Percentiles rank a stretch among this genome's conserved stretches.
phyloP scores from a whole-genome alignment of 2,113 vertebrate species.

The Prionailurus viverrinus region DNA sequence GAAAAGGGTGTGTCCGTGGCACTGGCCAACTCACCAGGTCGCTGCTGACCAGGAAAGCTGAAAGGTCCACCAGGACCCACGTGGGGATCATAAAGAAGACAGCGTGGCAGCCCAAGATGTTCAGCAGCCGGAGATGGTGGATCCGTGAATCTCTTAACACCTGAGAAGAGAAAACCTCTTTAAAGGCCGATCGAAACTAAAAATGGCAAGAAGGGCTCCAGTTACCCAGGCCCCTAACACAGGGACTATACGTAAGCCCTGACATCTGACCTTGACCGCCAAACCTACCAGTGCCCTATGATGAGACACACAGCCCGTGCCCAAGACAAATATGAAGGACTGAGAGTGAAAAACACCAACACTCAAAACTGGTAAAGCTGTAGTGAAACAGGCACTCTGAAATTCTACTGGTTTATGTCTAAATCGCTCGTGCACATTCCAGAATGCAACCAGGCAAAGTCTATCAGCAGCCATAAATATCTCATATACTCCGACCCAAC shows the following conservation, averaged over 20 bases:
- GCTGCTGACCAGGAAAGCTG: constrained; percentile 95
- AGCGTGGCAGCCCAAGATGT: constrained; percentile 96
- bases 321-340: background rate
- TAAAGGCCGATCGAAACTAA: background rate
- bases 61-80: constrained; percentile 97
- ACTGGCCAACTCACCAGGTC: constrained; percentile 92
- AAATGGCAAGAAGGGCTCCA: background rate
- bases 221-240: background rate
- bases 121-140: constrained; percentile 96
- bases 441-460: background rate
- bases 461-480: background rate
- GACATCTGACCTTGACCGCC: background rate
- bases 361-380: background rate
- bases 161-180: constrained; percentile 82
- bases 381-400: background rate
- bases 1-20: background rate
- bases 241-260: background rate
- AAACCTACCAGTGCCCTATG: background rate
- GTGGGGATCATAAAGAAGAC: constrained; percentile 99
- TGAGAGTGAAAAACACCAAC: background rate
- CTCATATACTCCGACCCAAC: background rate
- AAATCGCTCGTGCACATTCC: background rate
- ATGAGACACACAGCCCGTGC: background rate
- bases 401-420: background rate
- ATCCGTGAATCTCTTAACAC: constrained; percentile 95